Conservation (phyloP, 2,888 invertebrate species). For the Scaptomyza cyrtandrae region DNA sequence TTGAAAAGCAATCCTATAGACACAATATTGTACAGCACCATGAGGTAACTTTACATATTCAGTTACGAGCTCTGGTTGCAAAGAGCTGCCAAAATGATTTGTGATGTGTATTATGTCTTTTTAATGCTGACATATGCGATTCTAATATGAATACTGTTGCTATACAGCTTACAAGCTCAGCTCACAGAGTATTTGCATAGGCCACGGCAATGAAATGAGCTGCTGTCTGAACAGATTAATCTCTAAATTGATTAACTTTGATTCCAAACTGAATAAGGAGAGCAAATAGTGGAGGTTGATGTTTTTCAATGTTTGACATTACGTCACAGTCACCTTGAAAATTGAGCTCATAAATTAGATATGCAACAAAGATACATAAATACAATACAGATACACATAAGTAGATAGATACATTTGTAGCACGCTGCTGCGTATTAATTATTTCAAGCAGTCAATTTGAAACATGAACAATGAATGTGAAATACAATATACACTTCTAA, state of each 20-base stretch:
- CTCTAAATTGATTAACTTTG: slow-evolving; percentile 53
- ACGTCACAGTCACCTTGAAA: slow-evolving; percentile 67
- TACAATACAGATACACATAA: slow-evolving; percentile 8
- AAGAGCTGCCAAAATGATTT: slow-evolving; percentile 49
- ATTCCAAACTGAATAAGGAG: slow-evolving; percentile 12
- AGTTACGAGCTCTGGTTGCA: slow-evolving; percentile 13
- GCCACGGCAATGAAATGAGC: slow-evolving; percentile 32
- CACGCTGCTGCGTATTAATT: slow-evolving; percentile 50
- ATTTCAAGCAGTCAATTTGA: slow-evolving; percentile 52
- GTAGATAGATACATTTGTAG: slow-evolving; percentile 43
- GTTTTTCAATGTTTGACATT: slow-evolving; percentile 13
- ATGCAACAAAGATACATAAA: slow-evolving; percentile 26
- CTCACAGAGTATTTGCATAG: slow-evolving; percentile 17
- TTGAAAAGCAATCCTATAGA: slow-evolving; percentile 18
- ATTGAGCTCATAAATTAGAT: slow-evolving; percentile 46
- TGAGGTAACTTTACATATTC: slow-evolving; percentile 17
- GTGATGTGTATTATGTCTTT: slow-evolving; percentile 35
- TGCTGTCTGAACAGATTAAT: slow-evolving; percentile 42
- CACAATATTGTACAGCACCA: too few relatives aligned
- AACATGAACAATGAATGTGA: slow-evolving; percentile 46
- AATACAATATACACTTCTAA: neutral
- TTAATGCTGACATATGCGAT: slow-evolving; percentile 68
- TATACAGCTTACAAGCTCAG: neutral
- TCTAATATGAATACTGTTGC: slow-evolving; percentile 18
- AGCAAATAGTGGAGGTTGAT: slow-evolving; percentile 7